Percentiles rank a stretch among this genome's conserved stretches.
Evolutionary conservation across 2,888 invertebrate genomes (phyloP).

Genomic region (Saturnia japonica): DNA sequence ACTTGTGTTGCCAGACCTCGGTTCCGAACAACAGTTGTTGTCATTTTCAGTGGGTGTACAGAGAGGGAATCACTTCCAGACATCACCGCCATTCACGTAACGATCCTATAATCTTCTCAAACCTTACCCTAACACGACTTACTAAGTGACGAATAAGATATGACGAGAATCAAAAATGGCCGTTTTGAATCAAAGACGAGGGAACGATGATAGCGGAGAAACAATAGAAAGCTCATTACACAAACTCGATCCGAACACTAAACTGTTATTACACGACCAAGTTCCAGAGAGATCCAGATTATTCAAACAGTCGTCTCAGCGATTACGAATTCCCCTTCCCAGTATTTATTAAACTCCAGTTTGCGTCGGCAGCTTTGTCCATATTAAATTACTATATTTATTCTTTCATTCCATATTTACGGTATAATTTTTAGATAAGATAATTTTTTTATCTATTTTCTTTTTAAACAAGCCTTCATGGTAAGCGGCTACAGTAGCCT

Average conservation of each 20-base stretch:
- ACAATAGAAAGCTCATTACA: constrained; percentile 16
- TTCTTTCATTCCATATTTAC: not conserved
- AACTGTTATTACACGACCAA: constrained; percentile 46
- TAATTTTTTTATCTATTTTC: too few relatives aligned
- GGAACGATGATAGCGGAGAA: not conserved
- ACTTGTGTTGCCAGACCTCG: too few relatives aligned
- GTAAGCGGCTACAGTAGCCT: too few relatives aligned
- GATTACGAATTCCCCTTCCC: not conserved
- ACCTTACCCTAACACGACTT: too few relatives aligned
- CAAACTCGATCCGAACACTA: constrained; percentile 31
- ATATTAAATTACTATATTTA: not conserved
- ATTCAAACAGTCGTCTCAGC: constrained; percentile 40
- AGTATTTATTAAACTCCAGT: not conserved
- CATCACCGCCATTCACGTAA: too few relatives aligned
- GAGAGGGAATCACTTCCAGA: too few relatives aligned
- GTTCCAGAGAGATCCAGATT: constrained; percentile 43
- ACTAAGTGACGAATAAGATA: not conserved
- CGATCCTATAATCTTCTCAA: too few relatives aligned
- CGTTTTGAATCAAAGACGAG: not conserved
- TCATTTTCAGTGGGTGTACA: too few relatives aligned
- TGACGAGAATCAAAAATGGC: not conserved
- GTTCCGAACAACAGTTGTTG: too few relatives aligned
- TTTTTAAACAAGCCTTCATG: too few relatives aligned
- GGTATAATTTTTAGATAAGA: too few relatives aligned
- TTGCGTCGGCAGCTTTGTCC: constrained; percentile 17